phyloP scores from a whole-genome alignment of 30 jellyfish, hydroid and myxozoan species.

The Clytia hemisphaerica region DNA sequence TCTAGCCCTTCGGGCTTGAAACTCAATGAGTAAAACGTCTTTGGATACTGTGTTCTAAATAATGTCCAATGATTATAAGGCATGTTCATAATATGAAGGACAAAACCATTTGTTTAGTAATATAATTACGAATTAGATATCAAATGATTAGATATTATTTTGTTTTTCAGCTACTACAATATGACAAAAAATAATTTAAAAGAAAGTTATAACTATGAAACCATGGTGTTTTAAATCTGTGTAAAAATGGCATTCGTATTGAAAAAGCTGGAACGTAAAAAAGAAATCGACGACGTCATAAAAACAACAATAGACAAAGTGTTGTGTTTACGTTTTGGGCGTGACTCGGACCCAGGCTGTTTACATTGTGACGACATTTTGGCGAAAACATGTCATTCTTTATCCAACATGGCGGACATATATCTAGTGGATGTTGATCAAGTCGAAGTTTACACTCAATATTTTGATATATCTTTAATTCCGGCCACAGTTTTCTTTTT shows the following conservation, averaged over 20 bases:
- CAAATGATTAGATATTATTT: too few species aligned
- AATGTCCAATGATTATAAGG: too few species aligned
- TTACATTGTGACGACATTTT: constrained; percentile 85
- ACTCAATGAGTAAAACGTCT: too few species aligned
- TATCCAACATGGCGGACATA: constrained; percentile 85
- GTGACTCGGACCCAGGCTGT: constrained; percentile 65
- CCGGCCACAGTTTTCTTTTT: constrained; percentile 93
- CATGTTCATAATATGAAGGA: too few species aligned
- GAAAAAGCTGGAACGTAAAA: constrained; percentile 35
- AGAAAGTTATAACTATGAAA: too few species aligned
- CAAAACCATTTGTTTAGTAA: too few species aligned
- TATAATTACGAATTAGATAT: too few species aligned
- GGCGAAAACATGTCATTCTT: constrained; percentile 53
- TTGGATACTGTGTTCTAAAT: too few species aligned
- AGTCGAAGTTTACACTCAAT: constrained; percentile 74
- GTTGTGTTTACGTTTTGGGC: constrained; percentile 77
- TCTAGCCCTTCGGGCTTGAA: too few species aligned
- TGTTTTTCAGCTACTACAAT: too few species aligned
- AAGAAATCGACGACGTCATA: constrained; percentile 73
- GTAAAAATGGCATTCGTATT: constrained; percentile 61
- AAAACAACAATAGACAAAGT: constrained; percentile 70
- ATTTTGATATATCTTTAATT: constrained; percentile 77
- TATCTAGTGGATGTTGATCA: constrained; percentile 65
- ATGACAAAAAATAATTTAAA: too few species aligned
- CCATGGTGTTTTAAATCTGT: too few species aligned